These are phyloP conservation scores for Odontocolon sp. DNA, from an alignment of 2,888 invertebrate genomes.

Conservation along the genomic window DNA sequence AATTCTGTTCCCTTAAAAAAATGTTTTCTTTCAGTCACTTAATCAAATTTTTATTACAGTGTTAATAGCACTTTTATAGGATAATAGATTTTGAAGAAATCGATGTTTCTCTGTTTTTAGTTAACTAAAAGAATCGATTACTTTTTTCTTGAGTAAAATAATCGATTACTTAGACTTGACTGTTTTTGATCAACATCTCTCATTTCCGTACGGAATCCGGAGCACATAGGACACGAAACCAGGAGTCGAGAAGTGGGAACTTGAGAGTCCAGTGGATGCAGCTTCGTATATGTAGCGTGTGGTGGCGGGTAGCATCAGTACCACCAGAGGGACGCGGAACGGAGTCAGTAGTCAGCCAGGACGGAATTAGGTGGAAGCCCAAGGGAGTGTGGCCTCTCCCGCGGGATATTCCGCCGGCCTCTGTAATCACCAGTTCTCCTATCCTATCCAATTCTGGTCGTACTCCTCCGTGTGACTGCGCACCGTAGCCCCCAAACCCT, in stretches of 20 bases:
- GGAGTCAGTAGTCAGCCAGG: conserved; percentile 77
- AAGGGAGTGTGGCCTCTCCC: conserved; percentile 74
- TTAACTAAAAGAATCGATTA: too few species aligned
- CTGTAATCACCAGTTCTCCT: conserved; percentile 78
- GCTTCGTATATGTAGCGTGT: conserved; percentile 38
- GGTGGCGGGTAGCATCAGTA: conserved; percentile 46
- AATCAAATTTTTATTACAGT: too few species aligned
- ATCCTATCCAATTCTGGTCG: conserved; percentile 77
- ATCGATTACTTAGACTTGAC: background rate
- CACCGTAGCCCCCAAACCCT: conserved; percentile 49
- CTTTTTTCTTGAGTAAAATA: too few species aligned
- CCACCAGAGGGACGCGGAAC: conserved; percentile 65
- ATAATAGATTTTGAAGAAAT: too few species aligned
- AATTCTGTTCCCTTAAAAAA: too few species aligned
- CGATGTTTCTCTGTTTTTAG: too few species aligned
- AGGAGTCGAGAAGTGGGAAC: conserved; percentile 33
- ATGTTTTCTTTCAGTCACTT: too few species aligned
- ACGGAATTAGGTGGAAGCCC: conserved; percentile 79
- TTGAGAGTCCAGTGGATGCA: conserved; percentile 25
- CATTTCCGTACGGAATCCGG: background rate
- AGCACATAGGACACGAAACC: conserved; percentile 9
- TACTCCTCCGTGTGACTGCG: conserved; percentile 64
- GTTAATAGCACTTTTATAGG: too few species aligned
- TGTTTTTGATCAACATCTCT: background rate
- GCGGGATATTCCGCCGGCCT: conserved; percentile 74